These are phyloP conservation scores for Pollenia labialis DNA, from an alignment of 2,888 invertebrate species.

Conservation along the genomic window DNA sequence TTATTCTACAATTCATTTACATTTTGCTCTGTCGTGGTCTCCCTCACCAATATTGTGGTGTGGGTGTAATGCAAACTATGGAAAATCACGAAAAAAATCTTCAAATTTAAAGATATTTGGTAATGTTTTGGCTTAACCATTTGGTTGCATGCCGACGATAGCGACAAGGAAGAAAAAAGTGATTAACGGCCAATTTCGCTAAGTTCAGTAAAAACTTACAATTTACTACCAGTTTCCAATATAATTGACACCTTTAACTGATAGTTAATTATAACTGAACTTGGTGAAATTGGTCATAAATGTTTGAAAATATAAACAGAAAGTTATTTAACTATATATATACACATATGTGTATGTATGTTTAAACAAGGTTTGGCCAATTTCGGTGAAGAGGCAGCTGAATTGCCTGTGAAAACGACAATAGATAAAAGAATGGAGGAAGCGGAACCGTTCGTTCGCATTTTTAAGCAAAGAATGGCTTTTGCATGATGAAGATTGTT, in stretches of 20 bases:
- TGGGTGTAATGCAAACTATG: background rate
- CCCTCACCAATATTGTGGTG: no score
- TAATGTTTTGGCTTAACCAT: background rate
- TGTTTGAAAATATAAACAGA: background rate
- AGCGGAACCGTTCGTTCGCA: background rate
- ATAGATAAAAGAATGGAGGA: constrained; percentile 1
- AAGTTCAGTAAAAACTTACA: no score
- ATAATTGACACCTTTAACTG: no score
- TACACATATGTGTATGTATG: background rate
- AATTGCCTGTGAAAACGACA: constrained; percentile 6
- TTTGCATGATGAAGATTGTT: constrained; percentile 2
- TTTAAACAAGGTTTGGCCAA: background rate
- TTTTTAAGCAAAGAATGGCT: background rate
- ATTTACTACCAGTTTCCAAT: no score
- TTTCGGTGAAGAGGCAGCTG: constrained; percentile 1
- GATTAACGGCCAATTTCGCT: background rate
- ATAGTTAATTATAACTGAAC: no score
- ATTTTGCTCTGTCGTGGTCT: no score
- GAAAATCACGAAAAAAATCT: background rate
- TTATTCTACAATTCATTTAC: no score
- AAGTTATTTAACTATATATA: no score
- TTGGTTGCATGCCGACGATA: background rate
- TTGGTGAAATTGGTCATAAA: background rate
- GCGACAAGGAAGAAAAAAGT: background rate
- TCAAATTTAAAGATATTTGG: background rate